Evolutionary conservation across 2,888 invertebrate species (phyloP), one percentile per base, ranked within the genome.

Genomic region (Spilarctia lutea): DNA sequence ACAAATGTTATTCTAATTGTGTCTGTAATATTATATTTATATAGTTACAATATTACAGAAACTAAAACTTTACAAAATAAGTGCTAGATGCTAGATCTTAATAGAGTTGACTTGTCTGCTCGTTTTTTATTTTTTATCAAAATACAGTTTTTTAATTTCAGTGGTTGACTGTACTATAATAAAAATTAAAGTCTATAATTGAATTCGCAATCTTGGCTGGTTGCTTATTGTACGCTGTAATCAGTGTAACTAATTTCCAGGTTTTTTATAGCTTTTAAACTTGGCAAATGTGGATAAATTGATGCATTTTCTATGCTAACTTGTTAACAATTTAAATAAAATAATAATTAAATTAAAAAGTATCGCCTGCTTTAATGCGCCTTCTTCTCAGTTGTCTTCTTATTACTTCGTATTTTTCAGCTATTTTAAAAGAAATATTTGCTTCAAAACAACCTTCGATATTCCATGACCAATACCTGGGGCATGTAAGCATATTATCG

Each of bases 161-260:
- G 63, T 73, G 16, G 27, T 18, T 48, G 35, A 60, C 56, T 65
- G 79, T 85, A 85, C 80, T 65, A 68, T 79, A 81, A 78, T 83
- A 84, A 79, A 84, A 87, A 88, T 86, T 84, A 81, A 84, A 85
- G 76, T 52, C 80, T 77, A 85, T 91, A 91, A 91, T 91, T 88
- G 90, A 88, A 87, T 90, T 89, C 76, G 84, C 86, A 88, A 89
- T 89, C 83, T 72, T 77, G 45, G 27, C 75, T 73, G 75, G 77
- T 80, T 79, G 75, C 70, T 81, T 79, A 81, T 83, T 86, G 84
- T 82, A 81, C 81, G 79, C 79, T 73, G 67, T 82, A 83, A 84
- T 81, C 85, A 77, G 79, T 77, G 81, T 75, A 77, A 76, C 71
- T 76, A 75, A 81, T 73, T 75, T 16, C 70, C 68, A 52, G 42